Base-by-base conservation (phyloP, 1,140 invertebrate species). In the Drosophila nigrodunni region DNA sequence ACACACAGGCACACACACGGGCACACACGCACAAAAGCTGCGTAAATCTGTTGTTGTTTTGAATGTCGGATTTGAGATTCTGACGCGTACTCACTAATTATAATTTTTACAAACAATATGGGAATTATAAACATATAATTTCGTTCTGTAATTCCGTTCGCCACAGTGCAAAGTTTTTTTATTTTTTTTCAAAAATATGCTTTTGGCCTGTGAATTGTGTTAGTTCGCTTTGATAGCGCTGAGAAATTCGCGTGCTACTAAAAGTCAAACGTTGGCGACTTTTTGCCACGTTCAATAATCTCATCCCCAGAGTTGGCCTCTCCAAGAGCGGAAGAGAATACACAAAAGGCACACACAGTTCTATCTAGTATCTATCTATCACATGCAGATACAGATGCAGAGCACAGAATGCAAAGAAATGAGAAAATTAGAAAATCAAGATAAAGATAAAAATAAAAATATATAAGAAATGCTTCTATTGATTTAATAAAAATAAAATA, bases 111-210 rank as follows among this genome's bases (percentile, higher is more conserved):
- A 88, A 89, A 83, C 74, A 88, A 73, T 88, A 88, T 88, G 74
- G 85, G 77, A 89, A 88, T 74, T 78, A 88, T 83, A 87, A 88
- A 88, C 83, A 88, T 88, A 88, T 83, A 88, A 88, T 88, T 86
- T 77, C 39, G 65, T 79, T 77, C 70, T 65, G 55, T 82, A 61
- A 75, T 82, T 70, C 76, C 76, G 74, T 13, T 55, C 47, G 67
- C 57, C 43, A 60, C 62, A 55, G 39, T 70, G 49, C 25, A 30
- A 30, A 5, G 3, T 2, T 30, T 30, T 30, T 5, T 30, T 6
- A 46, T 59, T 34, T n/a, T 54, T 50, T 39, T 21, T 30, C 6
- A 30, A 30, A 30, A 5, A 30, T 30, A 43, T 34, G 18, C 18
- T 21, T 82, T 87, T 82, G 66, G 66, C 79, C 83, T 82, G 72